A percentile compares a stretch with the other conserved stretches of the same genome.
These are phyloP conservation scores for Chalcosyrphus nemorum DNA, from an alignment of 2,888 invertebrate species.

Conservation along the genomic window DNA sequence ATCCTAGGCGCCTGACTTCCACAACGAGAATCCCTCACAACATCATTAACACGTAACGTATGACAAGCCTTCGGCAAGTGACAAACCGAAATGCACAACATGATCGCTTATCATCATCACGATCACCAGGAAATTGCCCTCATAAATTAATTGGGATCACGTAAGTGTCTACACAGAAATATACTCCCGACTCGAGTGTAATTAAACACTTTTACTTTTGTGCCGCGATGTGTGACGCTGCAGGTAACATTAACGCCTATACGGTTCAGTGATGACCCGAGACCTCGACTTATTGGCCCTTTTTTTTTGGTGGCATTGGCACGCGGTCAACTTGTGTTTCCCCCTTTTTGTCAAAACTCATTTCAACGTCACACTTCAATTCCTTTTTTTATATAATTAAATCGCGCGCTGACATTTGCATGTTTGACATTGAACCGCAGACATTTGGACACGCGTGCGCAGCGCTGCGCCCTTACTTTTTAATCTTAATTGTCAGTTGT, in stretches of 20 bases:
- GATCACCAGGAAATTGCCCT: constrained; percentile 36
- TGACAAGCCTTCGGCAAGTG: not conserved
- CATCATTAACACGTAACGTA: not conserved
- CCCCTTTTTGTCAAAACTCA: not conserved
- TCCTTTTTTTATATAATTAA: not conserved
- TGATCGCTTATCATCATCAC: constrained; percentile 9
- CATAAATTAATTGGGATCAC: constrained; percentile 38
- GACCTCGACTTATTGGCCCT: constrained; percentile 32
- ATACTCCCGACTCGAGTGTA: not conserved
- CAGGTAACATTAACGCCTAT: constrained; percentile 64
- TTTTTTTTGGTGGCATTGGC: constrained; percentile 37
- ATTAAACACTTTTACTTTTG: constrained; percentile 51
- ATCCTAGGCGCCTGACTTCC: not conserved
- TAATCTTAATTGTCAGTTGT: constrained; percentile 58
- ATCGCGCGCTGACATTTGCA: constrained; percentile 22
- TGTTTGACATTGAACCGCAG: constrained; percentile 1
- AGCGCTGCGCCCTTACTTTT: not conserved
- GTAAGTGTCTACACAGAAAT: not conserved
- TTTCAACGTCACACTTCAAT: constrained; percentile 15
- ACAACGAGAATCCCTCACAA: not conserved
- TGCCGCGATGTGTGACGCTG: constrained; percentile 7
- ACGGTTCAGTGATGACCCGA: constrained; percentile 49
- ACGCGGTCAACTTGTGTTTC: constrained; percentile 16
- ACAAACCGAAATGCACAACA: not conserved
- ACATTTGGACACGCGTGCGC: constrained; percentile 39